A percentile compares a stretch with the other conserved stretches of the same genome.
These are phyloP conservation scores for Neopipo cinnamomea DNA, from an alignment of 2,113 vertebrate species.

Conservation along the genomic window DNA sequence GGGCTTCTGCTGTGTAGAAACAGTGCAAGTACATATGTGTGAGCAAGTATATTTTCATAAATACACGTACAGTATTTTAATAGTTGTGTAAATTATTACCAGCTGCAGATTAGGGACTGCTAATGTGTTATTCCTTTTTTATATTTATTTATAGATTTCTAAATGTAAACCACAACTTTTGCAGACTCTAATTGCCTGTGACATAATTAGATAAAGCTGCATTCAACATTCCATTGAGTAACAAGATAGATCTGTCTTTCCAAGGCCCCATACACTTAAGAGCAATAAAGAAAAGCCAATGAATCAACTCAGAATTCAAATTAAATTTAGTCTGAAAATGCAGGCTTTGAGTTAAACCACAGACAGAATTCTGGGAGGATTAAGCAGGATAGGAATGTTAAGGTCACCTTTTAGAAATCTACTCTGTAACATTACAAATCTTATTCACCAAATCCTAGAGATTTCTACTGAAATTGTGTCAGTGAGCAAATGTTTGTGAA, in stretches of 20 bases:
- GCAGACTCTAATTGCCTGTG: not conserved
- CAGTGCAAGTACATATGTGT: not conserved
- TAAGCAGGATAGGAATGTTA: not conserved
- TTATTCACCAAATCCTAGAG: not conserved
- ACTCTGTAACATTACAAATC: not conserved
- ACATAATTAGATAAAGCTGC: not conserved
- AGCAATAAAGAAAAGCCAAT: not conserved
- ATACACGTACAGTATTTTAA: not conserved
- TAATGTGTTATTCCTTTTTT: not conserved
- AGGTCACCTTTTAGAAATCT: not conserved
- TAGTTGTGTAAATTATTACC: not conserved
- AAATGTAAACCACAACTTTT: not conserved
- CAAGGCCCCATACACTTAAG: not conserved
- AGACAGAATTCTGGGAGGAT: not conserved
- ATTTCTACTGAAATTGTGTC: not conserved
- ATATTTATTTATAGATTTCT: not conserved
- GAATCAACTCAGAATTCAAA: not conserved
- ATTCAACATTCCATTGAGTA: not conserved
- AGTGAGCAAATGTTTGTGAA: not conserved
- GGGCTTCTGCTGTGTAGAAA: not conserved
- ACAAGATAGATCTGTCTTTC: not conserved
- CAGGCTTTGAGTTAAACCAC: not conserved
- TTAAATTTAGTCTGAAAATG: not conserved
- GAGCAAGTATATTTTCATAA: not conserved
- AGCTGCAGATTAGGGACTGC: not conserved